These are phyloP conservation scores for Drosophila auraria DNA, from an alignment of 1,140 invertebrate species.

Conservation along the genomic window DNA sequence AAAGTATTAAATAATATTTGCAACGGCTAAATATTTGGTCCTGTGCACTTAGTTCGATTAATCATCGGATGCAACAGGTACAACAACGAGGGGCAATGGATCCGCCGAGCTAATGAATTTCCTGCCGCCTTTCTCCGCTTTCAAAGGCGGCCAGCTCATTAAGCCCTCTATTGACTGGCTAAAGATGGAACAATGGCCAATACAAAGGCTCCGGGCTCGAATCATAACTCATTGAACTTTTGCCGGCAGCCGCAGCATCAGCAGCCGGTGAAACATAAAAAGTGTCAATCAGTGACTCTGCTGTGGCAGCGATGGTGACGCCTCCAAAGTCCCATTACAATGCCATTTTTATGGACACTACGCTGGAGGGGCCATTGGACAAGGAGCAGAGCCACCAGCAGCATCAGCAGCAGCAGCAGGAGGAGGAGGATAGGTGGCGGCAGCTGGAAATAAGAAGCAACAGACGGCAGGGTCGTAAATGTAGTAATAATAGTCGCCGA, in stretches of 20 bases:
- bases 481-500: constrained; percentile 73
- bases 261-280: constrained; percentile 60
- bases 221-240: constrained; percentile 81
- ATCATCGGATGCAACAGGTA: constrained; percentile 67
- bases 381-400: not conserved
- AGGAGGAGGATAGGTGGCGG: constrained; percentile 32
- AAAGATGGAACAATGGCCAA: constrained; percentile 62
- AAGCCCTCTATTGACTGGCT: constrained; percentile 49
- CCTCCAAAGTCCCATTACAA: constrained; percentile 55
- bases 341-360: constrained; percentile 55
- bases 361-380: constrained; percentile 20
- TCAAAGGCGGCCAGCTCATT: constrained; percentile 68
- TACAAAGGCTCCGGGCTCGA: constrained; percentile 42
- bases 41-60: constrained; percentile 37
- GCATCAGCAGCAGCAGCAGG: not conserved
- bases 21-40: not conserved
- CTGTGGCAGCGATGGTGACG: constrained; percentile 43
- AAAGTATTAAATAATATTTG: too few species aligned
- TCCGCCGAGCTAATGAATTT: constrained; percentile 65
- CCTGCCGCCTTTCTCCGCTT: constrained; percentile 33
- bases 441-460: constrained; percentile 37
- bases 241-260: constrained; percentile 33
- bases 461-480: constrained; percentile 67
- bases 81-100: constrained; percentile 20
- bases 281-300: constrained; percentile 71